These are phyloP conservation scores for Acanthopleura granulata DNA, from an alignment of 2,888 invertebrate genomes.

Conservation along the genomic window DNA sequence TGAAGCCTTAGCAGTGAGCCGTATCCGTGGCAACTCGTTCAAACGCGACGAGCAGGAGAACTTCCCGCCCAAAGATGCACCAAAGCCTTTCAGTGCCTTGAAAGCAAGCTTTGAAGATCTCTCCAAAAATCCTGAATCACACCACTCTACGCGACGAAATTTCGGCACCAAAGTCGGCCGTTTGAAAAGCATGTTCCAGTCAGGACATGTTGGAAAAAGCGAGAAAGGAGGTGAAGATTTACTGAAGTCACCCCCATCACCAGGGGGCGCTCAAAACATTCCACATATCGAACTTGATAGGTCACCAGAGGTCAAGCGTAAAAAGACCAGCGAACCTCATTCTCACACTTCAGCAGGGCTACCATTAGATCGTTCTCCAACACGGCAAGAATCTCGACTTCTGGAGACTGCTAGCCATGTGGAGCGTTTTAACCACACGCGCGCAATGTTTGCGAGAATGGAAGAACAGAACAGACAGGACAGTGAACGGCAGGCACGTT, in stretches of 20 bases:
- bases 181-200: conserved; percentile 61
- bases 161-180: conserved; percentile 58
- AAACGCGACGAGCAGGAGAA: conserved; percentile 31
- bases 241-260: conserved; percentile 19
- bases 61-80: conserved; percentile 23
- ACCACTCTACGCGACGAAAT: neutral
- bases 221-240: conserved; percentile 17
- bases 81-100: conserved; percentile 19
- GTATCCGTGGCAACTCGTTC: conserved; percentile 47
- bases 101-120: conserved; percentile 23
- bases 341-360: neutral
- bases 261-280: conserved; percentile 25
- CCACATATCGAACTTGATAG: conserved; percentile 28
- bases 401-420: conserved; percentile 61
- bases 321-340: conserved; percentile 34
- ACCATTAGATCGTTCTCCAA: conserved; percentile 23
- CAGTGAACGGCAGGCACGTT: conserved; percentile 31
- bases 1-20: conserved; percentile 42
- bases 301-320: conserved; percentile 44
- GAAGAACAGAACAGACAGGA: conserved; percentile 54
- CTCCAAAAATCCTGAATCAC: neutral
- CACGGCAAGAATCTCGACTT: conserved; percentile 27
- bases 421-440: conserved; percentile 64
- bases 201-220: conserved; percentile 22
- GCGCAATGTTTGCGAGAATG: conserved; percentile 66